These are phyloP conservation scores for Tachysurus fulvidraco DNA, from an alignment of 2,113 vertebrate genomes.

Conservation along the genomic window DNA sequence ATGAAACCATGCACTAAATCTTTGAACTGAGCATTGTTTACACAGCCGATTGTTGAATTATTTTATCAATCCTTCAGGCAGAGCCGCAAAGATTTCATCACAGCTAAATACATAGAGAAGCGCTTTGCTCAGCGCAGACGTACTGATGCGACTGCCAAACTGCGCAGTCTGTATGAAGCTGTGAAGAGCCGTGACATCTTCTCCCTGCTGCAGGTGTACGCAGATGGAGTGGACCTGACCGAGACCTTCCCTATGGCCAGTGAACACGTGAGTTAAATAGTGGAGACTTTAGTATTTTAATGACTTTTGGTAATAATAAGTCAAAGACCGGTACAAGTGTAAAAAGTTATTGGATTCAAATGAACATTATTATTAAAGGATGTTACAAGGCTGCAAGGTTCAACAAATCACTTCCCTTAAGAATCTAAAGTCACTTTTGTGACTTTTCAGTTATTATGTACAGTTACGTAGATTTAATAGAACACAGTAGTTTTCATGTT, in stretches of 20 bases:
- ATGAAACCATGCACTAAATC: neutral
- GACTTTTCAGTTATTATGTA: neutral
- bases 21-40: neutral
- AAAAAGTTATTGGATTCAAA: neutral
- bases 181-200: conserved; percentile 86
- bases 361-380: neutral
- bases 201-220: conserved; percentile 87
- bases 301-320: neutral
- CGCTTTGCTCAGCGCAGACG: conserved; percentile 80
- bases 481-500: neutral
- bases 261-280: conserved; percentile 81
- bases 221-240: conserved; percentile 89
- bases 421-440: neutral
- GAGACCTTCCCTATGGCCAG: conserved; percentile 83
- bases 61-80: conserved; percentile 74
- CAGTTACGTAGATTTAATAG: neutral
- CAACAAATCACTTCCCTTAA: neutral
- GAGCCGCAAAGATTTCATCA: conserved; percentile 93
- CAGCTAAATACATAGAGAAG: conserved; percentile 92
- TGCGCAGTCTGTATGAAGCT: conserved; percentile 83
- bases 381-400: neutral
- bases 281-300: neutral
- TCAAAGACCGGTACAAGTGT: neutral
- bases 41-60: neutral
- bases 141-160: conserved; percentile 68